Base-by-base conservation (phyloP, 2,113 vertebrate species). In the Girardinichthys multiradiatus region DNA sequence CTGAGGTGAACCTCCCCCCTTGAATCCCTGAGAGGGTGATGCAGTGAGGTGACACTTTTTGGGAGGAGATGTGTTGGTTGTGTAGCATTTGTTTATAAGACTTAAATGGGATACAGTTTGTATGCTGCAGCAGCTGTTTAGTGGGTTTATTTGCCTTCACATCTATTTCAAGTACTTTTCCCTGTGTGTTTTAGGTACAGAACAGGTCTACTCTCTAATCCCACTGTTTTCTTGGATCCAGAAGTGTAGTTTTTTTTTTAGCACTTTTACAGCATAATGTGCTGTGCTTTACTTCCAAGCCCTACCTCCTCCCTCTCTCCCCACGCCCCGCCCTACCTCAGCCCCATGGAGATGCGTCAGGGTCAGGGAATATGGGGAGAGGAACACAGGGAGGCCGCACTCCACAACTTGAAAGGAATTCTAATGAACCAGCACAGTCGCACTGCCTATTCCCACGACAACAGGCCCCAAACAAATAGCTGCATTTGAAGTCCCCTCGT, bases 391-490 rank as follows among this genome's bases (percentile, higher is more conserved):
- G 92, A 93, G 90, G 91, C 91, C 84, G 84, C 91, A 92, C 92
- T 91, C 86, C 87, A 90, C 89, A 88, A 94, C 94, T 94, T 95
- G 93, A 95, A 95, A 95, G 92, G 92, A 94, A 94, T 95, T 94
- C 86, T 94, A 95, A 95, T 95, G 92, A 95, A 93, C 72, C 88
- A 81, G 89, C 90, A 77, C 92, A 93, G 93, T 93, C 88, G 87
- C 90, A 61, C 90, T 84, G 90, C 82, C 91, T 94, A 94, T 94
- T 94, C 94, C 94, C 94, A 91, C 86, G 93, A 93, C 93, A 94
- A 93, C 92, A 90, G 92, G 92, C 93, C 92, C 93, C 93, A 95
- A 94, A 95, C 94, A 94, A 95, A 95, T 94, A 94, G 92, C 90
- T 93, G 92, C 92, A 94, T 95, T 94, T 95, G 93, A 94, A 94